Conservation (phyloP, 2,797 vertebrate species). For the Phrynocephalus forsythii region DNA sequence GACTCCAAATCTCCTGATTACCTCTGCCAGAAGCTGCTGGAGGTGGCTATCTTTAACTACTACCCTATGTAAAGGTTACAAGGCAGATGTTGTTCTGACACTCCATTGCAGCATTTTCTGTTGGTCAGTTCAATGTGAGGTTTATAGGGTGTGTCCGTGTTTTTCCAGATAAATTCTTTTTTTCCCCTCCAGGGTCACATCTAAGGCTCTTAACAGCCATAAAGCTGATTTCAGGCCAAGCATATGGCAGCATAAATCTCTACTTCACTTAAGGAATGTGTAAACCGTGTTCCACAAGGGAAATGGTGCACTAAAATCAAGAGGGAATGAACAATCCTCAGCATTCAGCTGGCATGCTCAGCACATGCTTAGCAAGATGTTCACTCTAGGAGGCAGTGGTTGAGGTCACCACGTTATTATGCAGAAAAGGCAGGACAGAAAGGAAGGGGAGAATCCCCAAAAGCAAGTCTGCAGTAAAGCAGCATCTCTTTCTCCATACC, state of each 20-base stretch:
- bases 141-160: background rate
- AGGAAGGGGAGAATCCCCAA: background rate
- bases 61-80: background rate
- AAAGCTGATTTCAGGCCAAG: constrained; percentile 1
- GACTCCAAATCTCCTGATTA: too few relatives aligned
- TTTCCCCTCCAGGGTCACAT: background rate
- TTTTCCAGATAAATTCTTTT: background rate
- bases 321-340: background rate
- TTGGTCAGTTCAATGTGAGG: background rate
- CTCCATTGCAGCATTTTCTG: background rate
- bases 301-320: background rate
- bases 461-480: background rate
- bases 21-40: too few relatives aligned
- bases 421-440: background rate
- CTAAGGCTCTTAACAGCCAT: background rate
- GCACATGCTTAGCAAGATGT: background rate
- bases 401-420: background rate
- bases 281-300: accelerated
- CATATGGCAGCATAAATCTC: background rate
- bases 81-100: background rate
- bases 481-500: background rate
- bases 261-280: background rate
- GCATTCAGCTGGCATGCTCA: background rate
- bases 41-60: background rate
- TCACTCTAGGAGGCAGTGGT: background rate